phyloP scores from a whole-genome alignment of 2,113 vertebrate genomes.

The Tilapia sparmanii region DNA sequence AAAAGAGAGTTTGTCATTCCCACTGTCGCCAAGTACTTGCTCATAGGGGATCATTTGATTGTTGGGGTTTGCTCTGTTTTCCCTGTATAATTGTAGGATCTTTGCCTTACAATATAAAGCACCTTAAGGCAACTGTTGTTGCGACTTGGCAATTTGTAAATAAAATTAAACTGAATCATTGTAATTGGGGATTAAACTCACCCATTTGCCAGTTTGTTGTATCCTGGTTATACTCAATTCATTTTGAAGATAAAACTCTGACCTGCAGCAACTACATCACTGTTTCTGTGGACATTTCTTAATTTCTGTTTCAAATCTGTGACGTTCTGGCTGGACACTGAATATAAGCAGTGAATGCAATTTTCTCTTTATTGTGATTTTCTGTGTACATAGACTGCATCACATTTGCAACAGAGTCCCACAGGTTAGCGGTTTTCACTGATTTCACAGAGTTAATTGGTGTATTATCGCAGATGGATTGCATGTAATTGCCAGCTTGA shows the following conservation, averaged over 20 bases:
- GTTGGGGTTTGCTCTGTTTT: too few species aligned
- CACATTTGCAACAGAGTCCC: background rate
- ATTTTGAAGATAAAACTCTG: background rate
- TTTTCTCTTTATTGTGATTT: background rate
- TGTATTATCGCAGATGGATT: background rate
- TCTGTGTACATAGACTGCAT: background rate
- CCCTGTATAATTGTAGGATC: too few species aligned
- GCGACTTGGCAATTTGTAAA: too few species aligned
- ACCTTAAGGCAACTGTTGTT: too few species aligned
- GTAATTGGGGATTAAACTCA: background rate
- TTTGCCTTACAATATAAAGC: too few species aligned
- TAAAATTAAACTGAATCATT: background rate
- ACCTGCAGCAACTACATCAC: background rate
- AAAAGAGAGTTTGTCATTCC: background rate
- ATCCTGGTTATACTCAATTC: background rate
- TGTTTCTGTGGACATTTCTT: background rate
- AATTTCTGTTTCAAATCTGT: background rate
- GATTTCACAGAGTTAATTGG: background rate
- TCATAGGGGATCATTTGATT: background rate
- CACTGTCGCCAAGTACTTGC: background rate
- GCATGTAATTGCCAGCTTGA: background rate
- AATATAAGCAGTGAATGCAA: background rate
- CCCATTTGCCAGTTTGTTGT: background rate
- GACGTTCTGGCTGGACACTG: background rate
- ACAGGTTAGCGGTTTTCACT: background rate